Percentiles rank a stretch among this genome's conserved stretches.
Conservation (phyloP, 2,113 vertebrate species). For the Vulpes lagopus region DNA sequence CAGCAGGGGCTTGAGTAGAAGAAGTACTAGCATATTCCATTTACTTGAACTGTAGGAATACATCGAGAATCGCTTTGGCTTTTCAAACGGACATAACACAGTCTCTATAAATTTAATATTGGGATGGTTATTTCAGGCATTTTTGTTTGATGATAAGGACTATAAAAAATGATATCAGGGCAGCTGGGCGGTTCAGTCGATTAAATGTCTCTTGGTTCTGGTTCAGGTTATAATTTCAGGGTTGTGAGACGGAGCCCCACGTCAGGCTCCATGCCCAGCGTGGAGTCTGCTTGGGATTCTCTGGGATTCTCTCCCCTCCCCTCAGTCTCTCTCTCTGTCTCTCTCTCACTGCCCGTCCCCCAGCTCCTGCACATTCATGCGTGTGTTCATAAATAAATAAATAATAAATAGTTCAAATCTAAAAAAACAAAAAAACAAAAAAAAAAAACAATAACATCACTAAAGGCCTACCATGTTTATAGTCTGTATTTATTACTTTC, state of each 20-base stretch:
- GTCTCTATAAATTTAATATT: neutral
- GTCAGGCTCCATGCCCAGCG: neutral
- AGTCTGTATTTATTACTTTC: conserved; percentile 19
- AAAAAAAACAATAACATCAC: neutral
- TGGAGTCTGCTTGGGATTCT: neutral
- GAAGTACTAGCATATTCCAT: neutral
- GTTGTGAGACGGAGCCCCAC: neutral
- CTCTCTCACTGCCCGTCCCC: neutral
- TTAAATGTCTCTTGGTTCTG: neutral
- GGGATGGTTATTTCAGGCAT: neutral
- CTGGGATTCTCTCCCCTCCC: neutral
- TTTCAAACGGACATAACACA: conserved; percentile 16
- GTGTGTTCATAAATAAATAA: neutral
- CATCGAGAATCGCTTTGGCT: neutral
- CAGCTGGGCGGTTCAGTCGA: neutral
- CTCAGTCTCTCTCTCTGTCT: neutral
- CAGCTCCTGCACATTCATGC: neutral
- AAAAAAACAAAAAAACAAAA: no score
- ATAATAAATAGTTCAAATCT: neutral
- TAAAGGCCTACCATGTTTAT: neutral
- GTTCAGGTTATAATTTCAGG: neutral
- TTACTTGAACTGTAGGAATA: neutral
- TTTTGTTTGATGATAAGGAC: neutral
- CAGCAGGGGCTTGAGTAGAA: neutral
- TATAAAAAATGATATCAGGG: neutral